Base-by-base conservation (phyloP, 2,888 invertebrate species). In the Trichogramma evanescens region DNA sequence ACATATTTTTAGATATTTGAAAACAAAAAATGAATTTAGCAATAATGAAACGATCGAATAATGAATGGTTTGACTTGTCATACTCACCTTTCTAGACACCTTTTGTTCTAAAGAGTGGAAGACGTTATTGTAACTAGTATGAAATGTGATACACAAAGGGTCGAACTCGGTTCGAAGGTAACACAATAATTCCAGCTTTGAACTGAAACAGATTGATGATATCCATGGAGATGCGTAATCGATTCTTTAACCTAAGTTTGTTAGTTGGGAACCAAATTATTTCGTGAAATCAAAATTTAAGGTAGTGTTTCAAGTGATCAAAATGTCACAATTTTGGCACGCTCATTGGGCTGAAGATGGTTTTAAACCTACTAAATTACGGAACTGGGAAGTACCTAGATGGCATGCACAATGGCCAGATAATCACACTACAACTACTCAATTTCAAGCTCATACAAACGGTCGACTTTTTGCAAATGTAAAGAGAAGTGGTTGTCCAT, bases 161-260 rank as follows among this genome's bases (percentile, higher is more conserved):
- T 94, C 94, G 76, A 89, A 89, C 75, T 95, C 93, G 44, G 94
- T 88, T 78, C 91, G 88, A 70, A 89, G 89, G 72, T 89, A 92
- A 54, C 91, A 89, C 59, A 89, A 75, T 46, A 93, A 81, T 68
- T 88, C 88, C 63, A 92, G 81, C 71, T 89, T 88, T 63, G 82
- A 81, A 10, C 89, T 89, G 79, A 65, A 75, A 75, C 67, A 71
- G 69, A 69, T 40, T 8, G 38, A 48, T 57, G 51, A 60, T 63
- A 58, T 61, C 61, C 61, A 63, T 63, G 63, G 63, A 56, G 56
- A 63, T 61, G 56, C 38, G 51, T 13, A 61, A 50, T 41, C 52
- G 44, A 38, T 56, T 54, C 13, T 51, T 41, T 50, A 57, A 57
- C 49, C 58, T 38, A 7, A 4, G 3, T 61, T 10, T 43, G 9